phyloP scores from a whole-genome alignment of 2,888 invertebrate genomes.

The Hedya salicella region DNA sequence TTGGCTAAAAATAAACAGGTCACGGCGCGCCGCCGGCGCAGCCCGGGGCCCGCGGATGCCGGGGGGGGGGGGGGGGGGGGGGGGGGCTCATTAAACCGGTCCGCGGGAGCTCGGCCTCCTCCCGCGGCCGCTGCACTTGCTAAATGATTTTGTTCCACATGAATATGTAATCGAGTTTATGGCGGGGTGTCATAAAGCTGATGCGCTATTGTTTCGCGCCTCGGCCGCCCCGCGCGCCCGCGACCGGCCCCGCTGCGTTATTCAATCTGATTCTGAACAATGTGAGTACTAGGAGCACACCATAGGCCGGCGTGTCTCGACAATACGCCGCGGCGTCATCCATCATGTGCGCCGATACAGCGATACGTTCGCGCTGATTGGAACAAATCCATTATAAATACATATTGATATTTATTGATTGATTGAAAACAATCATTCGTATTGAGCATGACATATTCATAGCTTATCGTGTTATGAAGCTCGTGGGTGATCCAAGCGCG shows the following conservation, averaged over 20 bases:
- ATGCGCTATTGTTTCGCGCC: constrained; percentile 40
- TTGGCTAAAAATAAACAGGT: constrained; percentile 47
- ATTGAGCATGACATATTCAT: constrained; percentile 36
- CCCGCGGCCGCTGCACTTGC: constrained; percentile 33
- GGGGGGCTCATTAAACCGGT: constrained; percentile 40
- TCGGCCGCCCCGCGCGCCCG: constrained; percentile 9
- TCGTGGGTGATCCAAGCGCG: constrained; percentile 8
- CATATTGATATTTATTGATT: constrained; percentile 40
- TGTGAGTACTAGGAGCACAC: neutral
- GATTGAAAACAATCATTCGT: constrained; percentile 40
- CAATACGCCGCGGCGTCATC: constrained; percentile 18
- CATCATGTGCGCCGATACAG: constrained; percentile 33
- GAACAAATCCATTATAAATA: constrained; percentile 40
- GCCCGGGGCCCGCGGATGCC: neutral
- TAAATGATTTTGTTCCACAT: constrained; percentile 42
- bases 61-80: constrained; percentile 8
- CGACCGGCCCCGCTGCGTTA: neutral
- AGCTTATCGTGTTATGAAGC: constrained; percentile 25
- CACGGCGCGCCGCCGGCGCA: constrained; percentile 39
- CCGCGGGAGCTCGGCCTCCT: constrained; percentile 33
- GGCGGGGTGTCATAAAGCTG: constrained; percentile 39
- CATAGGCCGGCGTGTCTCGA: neutral
- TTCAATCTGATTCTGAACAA: neutral
- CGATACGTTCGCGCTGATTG: constrained; percentile 37
- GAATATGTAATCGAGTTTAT: constrained; percentile 37